Evolutionary conservation across 1,140 invertebrate species (phyloP).

Genomic region (Daktulosphaira vitifoliae): DNA sequence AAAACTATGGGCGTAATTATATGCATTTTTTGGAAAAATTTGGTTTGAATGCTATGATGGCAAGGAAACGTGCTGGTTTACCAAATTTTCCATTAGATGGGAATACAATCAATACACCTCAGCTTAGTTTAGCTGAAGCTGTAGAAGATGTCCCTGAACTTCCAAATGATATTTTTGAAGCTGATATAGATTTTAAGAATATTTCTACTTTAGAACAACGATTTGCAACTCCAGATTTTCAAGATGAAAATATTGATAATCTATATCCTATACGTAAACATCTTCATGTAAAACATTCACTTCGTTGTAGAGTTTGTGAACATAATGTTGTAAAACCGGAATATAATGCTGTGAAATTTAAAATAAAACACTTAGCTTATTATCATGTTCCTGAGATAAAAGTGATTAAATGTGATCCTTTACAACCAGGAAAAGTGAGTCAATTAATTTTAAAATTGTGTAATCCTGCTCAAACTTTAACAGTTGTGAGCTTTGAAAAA

Average conservation of each 20-base stretch:
- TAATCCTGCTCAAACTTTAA: slow-evolving; percentile 78
- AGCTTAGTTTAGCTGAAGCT: slow-evolving; percentile 54
- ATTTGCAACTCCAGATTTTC: slow-evolving; percentile 68
- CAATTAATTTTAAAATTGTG: slow-evolving; percentile 67
- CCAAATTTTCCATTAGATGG: slow-evolving; percentile 41
- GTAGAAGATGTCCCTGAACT: slow-evolving; percentile 65
- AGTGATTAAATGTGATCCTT: slow-evolving; percentile 67
- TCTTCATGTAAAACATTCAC: slow-evolving; percentile 78
- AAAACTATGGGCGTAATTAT: slow-evolving; percentile 45
- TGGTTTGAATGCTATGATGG: slow-evolving; percentile 71
- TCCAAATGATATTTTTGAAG: slow-evolving; percentile 63
- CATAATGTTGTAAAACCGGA: slow-evolving; percentile 95
- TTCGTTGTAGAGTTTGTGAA: slow-evolving; percentile 79
- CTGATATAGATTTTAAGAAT: slow-evolving; percentile 67
- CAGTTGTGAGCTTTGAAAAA: slow-evolving; percentile 46
- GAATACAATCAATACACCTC: slow-evolving; percentile 33
- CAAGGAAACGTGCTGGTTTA: slow-evolving; percentile 62
- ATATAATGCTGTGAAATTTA: slow-evolving; percentile 92
- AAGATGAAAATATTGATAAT: slow-evolving; percentile 60
- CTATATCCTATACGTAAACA: slow-evolving; percentile 79
- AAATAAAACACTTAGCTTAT: slow-evolving; percentile 86
- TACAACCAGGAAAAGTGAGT: slow-evolving; percentile 55
- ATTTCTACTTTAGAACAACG: slow-evolving; percentile 77
- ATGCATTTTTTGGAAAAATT: slow-evolving; percentile 60
- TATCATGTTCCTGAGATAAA: slow-evolving; percentile 87